phyloP scores from a whole-genome alignment of 2,888 invertebrate genomes.

The Cryptocephalus primarius region DNA sequence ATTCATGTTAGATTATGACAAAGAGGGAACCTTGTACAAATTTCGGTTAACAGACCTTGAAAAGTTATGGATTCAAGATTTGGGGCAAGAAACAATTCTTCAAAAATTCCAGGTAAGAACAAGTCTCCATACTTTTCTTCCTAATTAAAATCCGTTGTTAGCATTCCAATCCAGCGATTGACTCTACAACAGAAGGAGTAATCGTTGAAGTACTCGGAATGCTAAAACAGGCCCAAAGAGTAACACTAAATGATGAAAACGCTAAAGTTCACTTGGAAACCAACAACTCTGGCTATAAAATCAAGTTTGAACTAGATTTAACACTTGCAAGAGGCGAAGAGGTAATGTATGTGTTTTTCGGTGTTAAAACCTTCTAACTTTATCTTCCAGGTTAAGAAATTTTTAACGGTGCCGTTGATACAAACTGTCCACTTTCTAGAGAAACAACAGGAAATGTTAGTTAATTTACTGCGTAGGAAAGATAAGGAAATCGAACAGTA shows the following conservation, averaged over 20 bases:
- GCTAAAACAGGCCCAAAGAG: too few relatives aligned
- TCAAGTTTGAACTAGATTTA: too few relatives aligned
- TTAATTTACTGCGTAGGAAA: not conserved
- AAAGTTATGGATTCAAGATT: not conserved
- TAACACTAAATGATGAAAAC: too few relatives aligned
- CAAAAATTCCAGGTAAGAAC: not conserved
- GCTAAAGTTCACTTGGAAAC: too few relatives aligned
- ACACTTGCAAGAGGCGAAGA: too few relatives aligned
- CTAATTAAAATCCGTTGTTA: too few relatives aligned
- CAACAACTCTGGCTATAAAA: too few relatives aligned
- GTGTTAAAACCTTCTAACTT: too few relatives aligned
- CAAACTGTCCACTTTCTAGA: not conserved
- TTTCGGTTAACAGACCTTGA: not conserved
- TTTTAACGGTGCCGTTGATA: not conserved
- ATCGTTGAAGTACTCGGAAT: too few relatives aligned
- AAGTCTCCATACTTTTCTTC: not conserved
- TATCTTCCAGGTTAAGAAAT: not conserved
- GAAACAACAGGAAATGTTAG: not conserved
- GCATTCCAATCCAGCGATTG: too few relatives aligned
- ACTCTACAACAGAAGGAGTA: too few relatives aligned
- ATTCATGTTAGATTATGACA: not conserved
- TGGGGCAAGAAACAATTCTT: not conserved
- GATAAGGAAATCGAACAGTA: not conserved
- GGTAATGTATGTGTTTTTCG: too few relatives aligned
- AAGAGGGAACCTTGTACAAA: not conserved